Evolutionary conservation across 2,113 vertebrate genomes (phyloP).

Genomic region (Hippocampus abdominalis): DNA sequence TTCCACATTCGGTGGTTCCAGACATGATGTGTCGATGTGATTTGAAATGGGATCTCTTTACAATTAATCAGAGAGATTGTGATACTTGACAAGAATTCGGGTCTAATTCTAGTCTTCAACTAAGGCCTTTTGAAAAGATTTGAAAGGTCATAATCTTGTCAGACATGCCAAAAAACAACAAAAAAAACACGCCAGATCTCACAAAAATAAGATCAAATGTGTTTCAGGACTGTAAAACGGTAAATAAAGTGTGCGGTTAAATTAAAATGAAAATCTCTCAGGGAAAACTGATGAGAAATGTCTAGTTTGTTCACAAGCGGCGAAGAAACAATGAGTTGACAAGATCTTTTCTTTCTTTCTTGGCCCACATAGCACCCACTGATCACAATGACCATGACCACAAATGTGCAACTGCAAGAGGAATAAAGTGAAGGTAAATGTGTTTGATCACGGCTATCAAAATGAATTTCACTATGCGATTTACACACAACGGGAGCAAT

Average conservation of each 20-base stretch:
- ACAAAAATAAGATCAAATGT: slow-evolving; percentile 27
- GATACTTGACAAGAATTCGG: slow-evolving; percentile 9
- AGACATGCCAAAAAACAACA: slow-evolving; percentile 14
- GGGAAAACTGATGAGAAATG: neutral
- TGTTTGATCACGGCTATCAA: neutral
- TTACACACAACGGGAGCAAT: neutral
- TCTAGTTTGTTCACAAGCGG: neutral
- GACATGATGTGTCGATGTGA: slow-evolving; percentile 37
- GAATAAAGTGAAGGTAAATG: neutral
- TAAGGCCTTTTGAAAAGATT: slow-evolving; percentile 8
- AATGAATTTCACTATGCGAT: neutral
- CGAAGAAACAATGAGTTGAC: neutral
- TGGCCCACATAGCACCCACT: too few species aligned
- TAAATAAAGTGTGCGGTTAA: slow-evolving; percentile 12
- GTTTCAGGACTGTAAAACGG: slow-evolving; percentile 1
- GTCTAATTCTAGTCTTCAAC: slow-evolving; percentile 17
- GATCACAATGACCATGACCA: neutral
- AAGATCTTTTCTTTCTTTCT: neutral
- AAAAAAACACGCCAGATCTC: slow-evolving; percentile 10
- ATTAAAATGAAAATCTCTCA: slow-evolving; percentile 8
- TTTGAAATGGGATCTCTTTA: slow-evolving; percentile 54
- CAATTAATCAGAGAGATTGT: slow-evolving; percentile 3
- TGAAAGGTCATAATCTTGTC: slow-evolving; percentile 51
- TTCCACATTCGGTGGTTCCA: slow-evolving; percentile 16
- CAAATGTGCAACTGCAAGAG: neutral